phyloP scores from a whole-genome alignment of 2,113 vertebrate species.

The Syrrhaptes paradoxus region DNA sequence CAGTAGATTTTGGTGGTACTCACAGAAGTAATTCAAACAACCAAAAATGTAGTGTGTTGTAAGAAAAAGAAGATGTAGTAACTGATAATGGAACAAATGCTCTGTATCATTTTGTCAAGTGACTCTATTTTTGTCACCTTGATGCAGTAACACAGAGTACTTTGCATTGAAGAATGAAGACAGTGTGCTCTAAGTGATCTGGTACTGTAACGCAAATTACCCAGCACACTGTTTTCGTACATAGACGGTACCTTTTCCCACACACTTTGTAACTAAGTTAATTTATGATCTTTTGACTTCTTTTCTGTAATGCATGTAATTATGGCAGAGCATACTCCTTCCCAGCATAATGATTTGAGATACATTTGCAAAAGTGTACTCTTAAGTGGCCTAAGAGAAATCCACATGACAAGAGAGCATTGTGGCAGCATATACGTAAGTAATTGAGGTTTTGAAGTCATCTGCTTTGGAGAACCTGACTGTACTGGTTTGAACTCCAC shows the following conservation, averaged over 20 bases:
- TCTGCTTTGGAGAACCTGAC: background rate
- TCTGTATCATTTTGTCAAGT: background rate
- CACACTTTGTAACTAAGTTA: background rate
- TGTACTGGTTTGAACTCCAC: background rate
- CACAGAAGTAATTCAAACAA: conserved; percentile 24
- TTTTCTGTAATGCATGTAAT: conserved; percentile 43
- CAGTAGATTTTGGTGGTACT: conserved; percentile 44
- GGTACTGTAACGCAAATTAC: background rate
- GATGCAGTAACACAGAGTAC: background rate
- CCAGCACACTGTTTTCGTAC: background rate
- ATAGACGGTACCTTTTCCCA: background rate
- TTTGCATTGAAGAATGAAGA: background rate
- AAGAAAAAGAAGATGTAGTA: background rate
- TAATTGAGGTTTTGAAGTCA: background rate
- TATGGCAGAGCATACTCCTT: conserved; percentile 18
- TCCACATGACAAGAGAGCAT: background rate
- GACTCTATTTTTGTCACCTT: background rate
- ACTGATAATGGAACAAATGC: background rate
- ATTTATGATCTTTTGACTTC: conserved; percentile 44
- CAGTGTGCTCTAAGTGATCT: background rate
- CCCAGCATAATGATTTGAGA: background rate
- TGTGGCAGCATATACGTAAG: background rate
- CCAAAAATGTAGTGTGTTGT: background rate
- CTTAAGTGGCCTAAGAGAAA: conserved; percentile 36
- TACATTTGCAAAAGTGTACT: conserved; percentile 14